Percentiles rank a stretch among this genome's conserved stretches.
phyloP scores from a whole-genome alignment of 2,888 invertebrate genomes.

The Papilio gigon region DNA sequence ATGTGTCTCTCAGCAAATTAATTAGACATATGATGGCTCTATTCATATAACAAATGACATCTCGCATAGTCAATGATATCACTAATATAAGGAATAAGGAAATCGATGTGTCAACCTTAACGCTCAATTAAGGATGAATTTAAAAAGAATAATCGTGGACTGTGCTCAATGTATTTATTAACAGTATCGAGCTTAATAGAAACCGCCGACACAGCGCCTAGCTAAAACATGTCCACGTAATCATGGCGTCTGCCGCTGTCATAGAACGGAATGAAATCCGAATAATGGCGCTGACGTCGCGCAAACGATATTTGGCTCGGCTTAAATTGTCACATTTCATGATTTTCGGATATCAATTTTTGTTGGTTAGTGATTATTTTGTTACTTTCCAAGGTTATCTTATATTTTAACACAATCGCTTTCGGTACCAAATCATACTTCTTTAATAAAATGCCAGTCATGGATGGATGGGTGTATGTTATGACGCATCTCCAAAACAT shows the following conservation, averaged over 20 bases:
- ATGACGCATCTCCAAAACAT: background rate
- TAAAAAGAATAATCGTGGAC: background rate
- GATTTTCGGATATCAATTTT: constrained; percentile 18
- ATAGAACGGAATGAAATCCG: constrained; percentile 24
- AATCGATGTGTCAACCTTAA: too few species aligned
- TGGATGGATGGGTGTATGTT: too few species aligned
- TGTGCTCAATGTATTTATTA: background rate
- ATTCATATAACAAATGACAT: background rate
- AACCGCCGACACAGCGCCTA: constrained; percentile 4
- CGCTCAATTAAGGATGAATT: too few species aligned
- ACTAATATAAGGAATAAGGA: too few species aligned
- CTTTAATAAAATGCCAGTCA: too few species aligned
- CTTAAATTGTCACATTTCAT: constrained; percentile 29
- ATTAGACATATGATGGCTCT: background rate
- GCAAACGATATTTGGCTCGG: constrained; percentile 23
- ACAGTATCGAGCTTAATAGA: constrained; percentile 1
- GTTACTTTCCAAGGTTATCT: background rate
- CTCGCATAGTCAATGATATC: background rate
- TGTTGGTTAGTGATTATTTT: background rate
- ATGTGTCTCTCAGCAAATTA: background rate
- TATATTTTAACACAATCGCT: background rate
- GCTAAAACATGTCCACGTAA: constrained; percentile 24
- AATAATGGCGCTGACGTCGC: constrained; percentile 14
- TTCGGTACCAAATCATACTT: too few species aligned
- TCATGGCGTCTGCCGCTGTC: constrained; percentile 27